Conservation (phyloP, 2,888 invertebrate genomes). For the Elegia similella region DNA sequence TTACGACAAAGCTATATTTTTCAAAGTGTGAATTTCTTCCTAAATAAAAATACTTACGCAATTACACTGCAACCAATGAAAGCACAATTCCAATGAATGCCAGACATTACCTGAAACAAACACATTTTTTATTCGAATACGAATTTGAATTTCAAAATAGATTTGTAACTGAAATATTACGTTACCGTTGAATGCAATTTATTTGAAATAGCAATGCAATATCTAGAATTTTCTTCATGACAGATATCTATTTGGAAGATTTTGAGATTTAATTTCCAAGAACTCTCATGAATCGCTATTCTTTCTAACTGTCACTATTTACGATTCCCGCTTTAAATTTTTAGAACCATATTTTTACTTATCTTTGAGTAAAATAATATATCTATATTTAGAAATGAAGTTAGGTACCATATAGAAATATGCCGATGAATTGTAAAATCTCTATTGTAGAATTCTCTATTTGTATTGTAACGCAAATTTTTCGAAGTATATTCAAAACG, state of each 20-base stretch:
- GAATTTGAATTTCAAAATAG: background rate
- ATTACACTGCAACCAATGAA: background rate
- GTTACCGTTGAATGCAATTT: slow-evolving; percentile 4
- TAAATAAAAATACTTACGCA: background rate
- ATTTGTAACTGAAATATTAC: slow-evolving; percentile 1
- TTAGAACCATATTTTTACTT: too few relatives aligned
- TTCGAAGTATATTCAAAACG: too few relatives aligned
- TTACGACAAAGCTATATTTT: too few relatives aligned
- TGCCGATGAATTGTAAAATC: too few relatives aligned
- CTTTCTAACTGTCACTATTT: too few relatives aligned
- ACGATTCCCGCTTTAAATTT: too few relatives aligned
- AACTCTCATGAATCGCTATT: background rate
- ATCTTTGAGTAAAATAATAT: too few relatives aligned
- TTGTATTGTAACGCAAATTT: too few relatives aligned
- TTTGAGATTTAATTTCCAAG: background rate
- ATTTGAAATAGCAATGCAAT: slow-evolving; percentile 1
- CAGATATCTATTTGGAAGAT: background rate
- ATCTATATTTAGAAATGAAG: too few relatives aligned
- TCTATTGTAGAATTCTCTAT: too few relatives aligned
- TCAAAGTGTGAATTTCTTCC: too few relatives aligned
- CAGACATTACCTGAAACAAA: background rate
- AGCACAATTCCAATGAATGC: background rate
- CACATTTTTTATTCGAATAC: background rate
- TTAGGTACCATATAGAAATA: too few relatives aligned
- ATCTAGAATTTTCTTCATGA: background rate